Conservation (phyloP, 2,888 invertebrate genomes). For the Macrophya annulata region DNA sequence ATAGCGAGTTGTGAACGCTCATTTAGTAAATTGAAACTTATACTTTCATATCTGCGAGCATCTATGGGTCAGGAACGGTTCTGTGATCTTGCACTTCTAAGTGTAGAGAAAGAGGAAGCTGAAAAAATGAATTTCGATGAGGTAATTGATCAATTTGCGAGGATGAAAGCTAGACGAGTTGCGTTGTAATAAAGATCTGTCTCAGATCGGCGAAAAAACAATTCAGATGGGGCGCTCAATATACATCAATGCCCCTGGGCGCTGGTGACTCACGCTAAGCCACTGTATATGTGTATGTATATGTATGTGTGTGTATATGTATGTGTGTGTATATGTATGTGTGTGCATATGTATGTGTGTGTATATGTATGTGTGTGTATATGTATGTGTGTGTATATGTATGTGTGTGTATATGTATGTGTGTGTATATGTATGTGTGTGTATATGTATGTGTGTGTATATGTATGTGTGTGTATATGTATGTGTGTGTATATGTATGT, state of each 20-base stretch:
- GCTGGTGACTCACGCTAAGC: not conserved
- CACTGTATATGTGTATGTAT: too few species aligned
- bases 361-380: too few species aligned
- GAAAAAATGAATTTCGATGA: slow-evolving; percentile 21
- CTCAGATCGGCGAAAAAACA: slow-evolving; percentile 1
- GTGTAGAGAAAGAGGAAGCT: slow-evolving; percentile 1
- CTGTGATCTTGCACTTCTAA: slow-evolving; percentile 51
- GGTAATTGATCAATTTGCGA: slow-evolving; percentile 54
- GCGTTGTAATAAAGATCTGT: not conserved
- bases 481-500: too few species aligned
- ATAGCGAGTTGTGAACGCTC: slow-evolving; percentile 57
- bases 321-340: too few species aligned
- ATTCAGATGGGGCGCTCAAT: too few species aligned
- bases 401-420: too few species aligned
- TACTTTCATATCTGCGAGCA: slow-evolving; percentile 55
- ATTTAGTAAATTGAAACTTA: slow-evolving; percentile 58
- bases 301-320: too few species aligned
- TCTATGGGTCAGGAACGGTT: slow-evolving; percentile 56
- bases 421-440: too few species aligned
- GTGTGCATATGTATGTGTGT: too few species aligned
- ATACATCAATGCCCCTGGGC: not conserved
- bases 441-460: too few species aligned
- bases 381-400: too few species aligned
- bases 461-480: too few species aligned
- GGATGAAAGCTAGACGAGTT: slow-evolving; percentile 36